Percentiles rank a stretch among this genome's conserved stretches.
Conservation (phyloP, 2,888 invertebrate genomes). For the Steromphala cineraria region DNA sequence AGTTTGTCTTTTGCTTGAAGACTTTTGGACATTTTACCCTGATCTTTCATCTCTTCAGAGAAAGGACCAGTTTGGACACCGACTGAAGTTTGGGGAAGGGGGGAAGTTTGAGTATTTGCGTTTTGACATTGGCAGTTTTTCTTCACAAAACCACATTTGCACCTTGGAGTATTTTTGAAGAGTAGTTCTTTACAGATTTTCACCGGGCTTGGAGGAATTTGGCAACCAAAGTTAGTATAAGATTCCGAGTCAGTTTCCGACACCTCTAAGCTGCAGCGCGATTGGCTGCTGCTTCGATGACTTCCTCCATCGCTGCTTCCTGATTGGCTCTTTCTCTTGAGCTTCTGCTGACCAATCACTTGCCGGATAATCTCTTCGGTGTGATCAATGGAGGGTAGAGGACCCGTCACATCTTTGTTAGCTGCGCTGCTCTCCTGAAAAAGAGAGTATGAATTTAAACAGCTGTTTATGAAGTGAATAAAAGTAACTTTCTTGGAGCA, state of each 20-base stretch:
- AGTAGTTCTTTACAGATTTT: not conserved
- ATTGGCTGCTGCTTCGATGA: not conserved
- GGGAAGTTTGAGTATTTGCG: not conserved
- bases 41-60: not conserved
- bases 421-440: not conserved
- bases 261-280: not conserved
- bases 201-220: not conserved
- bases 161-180: not conserved
- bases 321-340: not conserved
- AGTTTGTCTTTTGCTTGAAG: constrained; percentile 10
- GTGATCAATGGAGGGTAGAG: constrained; percentile 41
- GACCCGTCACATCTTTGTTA: not conserved
- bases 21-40: not conserved
- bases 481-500: no score
- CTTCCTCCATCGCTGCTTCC: not conserved
- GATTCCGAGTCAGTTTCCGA: not conserved
- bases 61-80: not conserved
- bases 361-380: constrained; percentile 46
- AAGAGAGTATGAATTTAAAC: not conserved
- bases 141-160: not conserved
- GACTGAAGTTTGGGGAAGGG: not conserved
- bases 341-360: constrained; percentile 36
- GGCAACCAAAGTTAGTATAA: not conserved
- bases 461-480: no score
- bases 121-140: not conserved